Percentiles rank a stretch among this genome's conserved stretches.
Conservation (phyloP, 2,113 vertebrate species). For the Turdus rufiventris region DNA sequence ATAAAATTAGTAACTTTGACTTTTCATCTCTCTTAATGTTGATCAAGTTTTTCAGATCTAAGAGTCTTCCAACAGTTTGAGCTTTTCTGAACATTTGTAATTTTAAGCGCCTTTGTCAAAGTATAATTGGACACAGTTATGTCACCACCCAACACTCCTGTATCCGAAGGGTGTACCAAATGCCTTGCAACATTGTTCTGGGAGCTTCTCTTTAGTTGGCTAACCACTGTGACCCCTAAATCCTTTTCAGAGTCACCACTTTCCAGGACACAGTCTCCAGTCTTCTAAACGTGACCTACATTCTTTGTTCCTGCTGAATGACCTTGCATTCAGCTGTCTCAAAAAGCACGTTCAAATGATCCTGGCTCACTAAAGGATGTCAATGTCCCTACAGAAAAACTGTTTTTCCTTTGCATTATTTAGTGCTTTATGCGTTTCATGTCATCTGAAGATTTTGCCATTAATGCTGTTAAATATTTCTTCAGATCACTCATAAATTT, state of each 20-base stretch:
- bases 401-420: conserved; percentile 42
- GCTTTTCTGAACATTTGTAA: neutral
- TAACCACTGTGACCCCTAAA: conserved; percentile 43
- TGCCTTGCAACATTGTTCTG: neutral
- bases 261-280: conserved; percentile 47
- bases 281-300: conserved; percentile 58
- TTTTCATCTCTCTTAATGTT: neutral
- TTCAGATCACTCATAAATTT: conserved; percentile 26
- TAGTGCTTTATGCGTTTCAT: conserved; percentile 20
- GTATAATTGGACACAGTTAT: neutral
- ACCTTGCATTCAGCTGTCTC: conserved; percentile 49
- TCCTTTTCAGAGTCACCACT: conserved; percentile 47
- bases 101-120: neutral
- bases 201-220: conserved; percentile 6
- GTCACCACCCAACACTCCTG: neutral
- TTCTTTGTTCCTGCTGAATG: conserved; percentile 57
- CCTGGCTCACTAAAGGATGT: neutral
- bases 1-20: neutral
- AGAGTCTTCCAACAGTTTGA: neutral
- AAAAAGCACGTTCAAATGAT: conserved; percentile 26
- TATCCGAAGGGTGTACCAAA: neutral
- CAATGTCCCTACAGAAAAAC: conserved; percentile 21
- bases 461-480: neutral
- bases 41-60: neutral
- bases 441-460: neutral